Conservation (phyloP, 2,797 vertebrate species). For the Oryzias sinensis region DNA sequence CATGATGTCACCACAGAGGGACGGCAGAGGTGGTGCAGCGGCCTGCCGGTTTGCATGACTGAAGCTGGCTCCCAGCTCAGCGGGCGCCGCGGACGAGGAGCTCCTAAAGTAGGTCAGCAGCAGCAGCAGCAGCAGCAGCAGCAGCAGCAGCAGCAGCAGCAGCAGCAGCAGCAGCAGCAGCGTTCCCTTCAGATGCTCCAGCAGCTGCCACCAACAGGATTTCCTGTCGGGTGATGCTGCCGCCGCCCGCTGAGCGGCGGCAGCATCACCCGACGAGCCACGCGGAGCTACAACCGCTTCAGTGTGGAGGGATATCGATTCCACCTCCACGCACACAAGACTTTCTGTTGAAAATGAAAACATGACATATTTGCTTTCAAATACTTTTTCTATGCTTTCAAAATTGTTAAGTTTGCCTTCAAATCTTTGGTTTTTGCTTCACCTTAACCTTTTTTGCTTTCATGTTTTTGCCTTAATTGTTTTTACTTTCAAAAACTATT, state of each 20-base stretch:
- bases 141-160: slow-evolving; percentile 26
- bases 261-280: slow-evolving; percentile 18
- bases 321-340: too few species aligned
- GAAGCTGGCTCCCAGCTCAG: slow-evolving; percentile 44
- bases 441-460: too few species aligned
- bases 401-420: too few species aligned
- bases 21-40: slow-evolving; percentile 19
- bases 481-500: too few species aligned
- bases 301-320: too few species aligned
- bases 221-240: slow-evolving; percentile 49
- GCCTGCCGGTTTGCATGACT: slow-evolving; percentile 26
- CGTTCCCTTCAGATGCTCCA: slow-evolving; percentile 44
- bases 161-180: slow-evolving; percentile 34
- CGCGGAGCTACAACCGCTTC: slow-evolving; percentile 14
- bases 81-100: slow-evolving; percentile 43
- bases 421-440: too few species aligned
- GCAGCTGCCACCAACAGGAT: slow-evolving; percentile 47
- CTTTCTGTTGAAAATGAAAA: too few species aligned
- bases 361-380: too few species aligned
- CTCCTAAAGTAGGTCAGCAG: slow-evolving; percentile 68
- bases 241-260: slow-evolving; percentile 30
- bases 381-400: too few species aligned
- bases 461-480: too few species aligned
- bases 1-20: slow-evolving; percentile 66
- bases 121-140: slow-evolving; percentile 20